phyloP scores from a whole-genome alignment of 2,797 vertebrate species.

The Leucoraja ocellata region DNA sequence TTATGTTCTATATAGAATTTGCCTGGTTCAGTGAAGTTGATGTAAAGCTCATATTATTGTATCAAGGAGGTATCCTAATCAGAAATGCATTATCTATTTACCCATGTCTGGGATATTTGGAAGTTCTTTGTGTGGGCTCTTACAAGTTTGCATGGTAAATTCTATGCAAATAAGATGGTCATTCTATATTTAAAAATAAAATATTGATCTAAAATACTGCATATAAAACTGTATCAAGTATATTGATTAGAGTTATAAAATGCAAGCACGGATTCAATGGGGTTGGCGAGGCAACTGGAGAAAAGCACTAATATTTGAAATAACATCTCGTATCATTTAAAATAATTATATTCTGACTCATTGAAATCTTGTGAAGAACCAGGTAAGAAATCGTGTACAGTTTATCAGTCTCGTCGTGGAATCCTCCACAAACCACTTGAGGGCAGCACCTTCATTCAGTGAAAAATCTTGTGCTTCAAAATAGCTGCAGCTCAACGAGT shows the following conservation, averaged over 20 bases:
- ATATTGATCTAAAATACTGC: not conserved
- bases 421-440: constrained; percentile 8
- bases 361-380: too few species aligned
- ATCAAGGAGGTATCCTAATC: not conserved
- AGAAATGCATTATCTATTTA: not conserved
- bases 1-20: not conserved
- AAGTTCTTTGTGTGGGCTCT: not conserved
- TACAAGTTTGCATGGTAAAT: not conserved
- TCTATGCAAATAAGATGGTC: not conserved
- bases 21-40: not conserved
- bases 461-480: not conserved
- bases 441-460: constrained; percentile 8
- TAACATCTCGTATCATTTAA: not conserved
- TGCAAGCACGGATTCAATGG: not conserved
- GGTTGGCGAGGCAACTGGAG: not conserved
- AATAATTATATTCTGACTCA: not conserved
- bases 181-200: not conserved
- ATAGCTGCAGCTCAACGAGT: not conserved
- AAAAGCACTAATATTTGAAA: constrained; percentile 4
- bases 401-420: too few species aligned
- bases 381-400: too few species aligned
- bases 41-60: not conserved
- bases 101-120: not conserved
- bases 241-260: not conserved
- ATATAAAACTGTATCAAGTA: not conserved